Evolutionary conservation across 2,888 invertebrate genomes (phyloP), one percentile per base, ranked within the genome.

Genomic region (Xestobium rufovillosum): DNA sequence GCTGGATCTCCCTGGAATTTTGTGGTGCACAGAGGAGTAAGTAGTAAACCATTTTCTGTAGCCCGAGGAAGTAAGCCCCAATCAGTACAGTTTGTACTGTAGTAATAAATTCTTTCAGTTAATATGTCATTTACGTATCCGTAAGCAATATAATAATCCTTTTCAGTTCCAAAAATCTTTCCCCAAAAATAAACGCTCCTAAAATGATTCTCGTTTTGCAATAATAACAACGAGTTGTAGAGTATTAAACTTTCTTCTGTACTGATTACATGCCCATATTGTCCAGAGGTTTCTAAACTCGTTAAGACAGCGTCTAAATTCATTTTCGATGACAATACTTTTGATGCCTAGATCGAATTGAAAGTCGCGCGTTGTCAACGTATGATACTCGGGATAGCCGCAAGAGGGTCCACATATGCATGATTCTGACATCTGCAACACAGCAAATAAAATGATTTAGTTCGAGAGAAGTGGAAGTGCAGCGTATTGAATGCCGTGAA

Each of bases 181-280:
- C 91, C 92, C 88, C 90, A 90, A 56, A 90, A 87, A 56, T 80
- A 89, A 34, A 87, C 75, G 57, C 78, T 76, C 10, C 71, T 65
- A 61, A 90, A 89, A 60, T 88, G 87, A 63, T 90, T 88, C 59
- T 91, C 88, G 45, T 79, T 78, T 65, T 90, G 83, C 25, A 91
- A 68, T 37, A 87, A 66, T 0, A 83, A 70, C 3, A 92, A 65
- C 0, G 90, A 86, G 57, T 84, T 86, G 56, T 84, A 78, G 9
- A 90, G 66, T 36, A 82, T 50, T 1, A 79, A 69, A 42, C 81
- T 76, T 52, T 83, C 77, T 66, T 91, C 88, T 3, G 75, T 74
- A 30, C 76, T 78, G 14, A 89, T 61, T 57, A 80, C 76, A 48
- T 80, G 66, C 6, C 89, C 90, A 43, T 76, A 77, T 34, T 71